Conservation (phyloP, 1,140 invertebrate genomes). For the Agraylea sexmaculata region DNA sequence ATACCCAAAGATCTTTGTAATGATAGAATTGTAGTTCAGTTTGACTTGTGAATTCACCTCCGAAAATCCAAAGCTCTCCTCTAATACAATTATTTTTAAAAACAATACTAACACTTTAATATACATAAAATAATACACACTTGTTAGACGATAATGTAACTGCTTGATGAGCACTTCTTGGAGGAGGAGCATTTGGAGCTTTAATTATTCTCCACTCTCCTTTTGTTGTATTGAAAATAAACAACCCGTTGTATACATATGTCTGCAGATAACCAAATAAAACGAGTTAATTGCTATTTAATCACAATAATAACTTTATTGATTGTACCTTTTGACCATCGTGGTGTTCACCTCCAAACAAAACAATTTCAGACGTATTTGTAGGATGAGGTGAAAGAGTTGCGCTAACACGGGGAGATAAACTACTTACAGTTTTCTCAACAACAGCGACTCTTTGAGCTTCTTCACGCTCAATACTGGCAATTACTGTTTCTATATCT, state of each 20-base stretch:
- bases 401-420: constrained; percentile 69
- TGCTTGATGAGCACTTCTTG: constrained; percentile 79
- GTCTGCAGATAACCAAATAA: constrained; percentile 45
- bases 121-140: constrained; percentile 22
- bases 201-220: constrained; percentile 71
- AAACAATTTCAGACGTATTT: constrained; percentile 75
- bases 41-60: constrained; percentile 84
- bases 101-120: background rate
- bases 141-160: constrained; percentile 54
- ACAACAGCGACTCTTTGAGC: constrained; percentile 53
- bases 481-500: constrained; percentile 73
- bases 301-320: constrained; percentile 1
- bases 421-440: constrained; percentile 57
- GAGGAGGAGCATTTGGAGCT: constrained; percentile 69
- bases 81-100: constrained; percentile 26
- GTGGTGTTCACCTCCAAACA: constrained; percentile 88
- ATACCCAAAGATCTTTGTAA: constrained; percentile 87
- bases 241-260: constrained; percentile 72
- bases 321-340: constrained; percentile 69
- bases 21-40: constrained; percentile 89
- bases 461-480: constrained; percentile 71
- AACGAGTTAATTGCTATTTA: background rate
- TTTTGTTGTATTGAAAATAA: constrained; percentile 70
- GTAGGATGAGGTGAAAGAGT: constrained; percentile 67
- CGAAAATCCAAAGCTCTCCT: constrained; percentile 77